Conservation (phyloP, 1,140 invertebrate species). For the Lordiphosa mommai region DNA sequence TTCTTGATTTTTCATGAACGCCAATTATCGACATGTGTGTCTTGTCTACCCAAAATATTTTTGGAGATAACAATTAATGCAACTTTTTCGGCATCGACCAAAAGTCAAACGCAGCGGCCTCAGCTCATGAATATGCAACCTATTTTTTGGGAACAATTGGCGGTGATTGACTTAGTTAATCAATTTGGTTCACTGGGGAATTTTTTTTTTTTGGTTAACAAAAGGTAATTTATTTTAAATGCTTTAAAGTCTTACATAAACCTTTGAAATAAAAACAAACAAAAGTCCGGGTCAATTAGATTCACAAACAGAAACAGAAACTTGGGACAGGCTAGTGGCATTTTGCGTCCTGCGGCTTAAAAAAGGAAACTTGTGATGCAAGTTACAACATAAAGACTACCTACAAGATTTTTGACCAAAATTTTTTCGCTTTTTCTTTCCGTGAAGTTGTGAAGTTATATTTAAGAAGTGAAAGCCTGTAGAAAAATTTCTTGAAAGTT, state of each 20-base stretch:
- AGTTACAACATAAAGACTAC: too few species aligned
- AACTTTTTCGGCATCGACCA: slow-evolving; percentile 33
- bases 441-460: too few species aligned
- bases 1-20: slow-evolving; percentile 67
- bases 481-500: too few species aligned
- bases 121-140: slow-evolving; percentile 61
- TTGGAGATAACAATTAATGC: slow-evolving; percentile 38
- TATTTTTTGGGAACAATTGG: slow-evolving; percentile 52
- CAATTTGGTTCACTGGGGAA: slow-evolving; percentile 2
- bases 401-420: too few species aligned
- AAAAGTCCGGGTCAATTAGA: slow-evolving; percentile 32
- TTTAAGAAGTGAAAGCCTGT: too few species aligned
- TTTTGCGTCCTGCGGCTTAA: too few species aligned
- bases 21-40: slow-evolving; percentile 58
- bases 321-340: too few species aligned
- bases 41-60: slow-evolving; percentile 19
- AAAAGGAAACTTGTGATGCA: too few species aligned
- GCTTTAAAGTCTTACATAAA: slow-evolving; percentile 28
- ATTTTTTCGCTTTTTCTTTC: too few species aligned
- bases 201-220: slow-evolving; percentile 51
- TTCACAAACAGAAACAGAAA: too few species aligned
- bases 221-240: slow-evolving; percentile 57
- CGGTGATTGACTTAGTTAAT: slow-evolving; percentile 51
- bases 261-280: slow-evolving; percentile 43
- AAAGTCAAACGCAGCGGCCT: slow-evolving; percentile 5